phyloP scores from a whole-genome alignment of 2,113 vertebrate species.

The Sinocyclocheilus rhinocerous region DNA sequence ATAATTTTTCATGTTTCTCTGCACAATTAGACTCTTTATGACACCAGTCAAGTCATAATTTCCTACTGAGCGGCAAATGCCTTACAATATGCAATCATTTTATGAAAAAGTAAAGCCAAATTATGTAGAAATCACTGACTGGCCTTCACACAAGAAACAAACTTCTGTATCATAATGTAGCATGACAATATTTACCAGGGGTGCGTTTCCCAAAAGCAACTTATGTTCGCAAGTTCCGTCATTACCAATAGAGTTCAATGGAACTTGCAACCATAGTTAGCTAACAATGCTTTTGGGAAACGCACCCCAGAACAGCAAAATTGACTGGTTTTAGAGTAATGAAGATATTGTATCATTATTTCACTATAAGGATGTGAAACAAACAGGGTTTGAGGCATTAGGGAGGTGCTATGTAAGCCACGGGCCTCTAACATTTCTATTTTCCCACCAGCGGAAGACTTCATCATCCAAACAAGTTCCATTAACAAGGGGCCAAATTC shows the following conservation, averaged over 20 bases:
- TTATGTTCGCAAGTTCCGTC: too few species aligned
- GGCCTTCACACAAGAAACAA: background rate
- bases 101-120: background rate
- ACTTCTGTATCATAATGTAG: background rate
- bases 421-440: conserved; percentile 44
- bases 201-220: too few species aligned
- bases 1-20: background rate
- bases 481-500: conserved; percentile 50
- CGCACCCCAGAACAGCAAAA: background rate
- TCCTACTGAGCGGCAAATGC: background rate
- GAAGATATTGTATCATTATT: conserved; percentile 25
- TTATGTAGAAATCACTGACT: background rate
- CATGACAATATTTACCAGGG: background rate
- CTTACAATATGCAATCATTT: background rate
- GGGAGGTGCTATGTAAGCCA: conserved; percentile 34
- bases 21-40: background rate
- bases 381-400: conserved; percentile 33
- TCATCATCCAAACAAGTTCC: conserved; percentile 52
- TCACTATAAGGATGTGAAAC: conserved; percentile 40
- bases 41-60: background rate
- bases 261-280: too few species aligned
- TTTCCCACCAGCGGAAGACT: conserved; percentile 64
- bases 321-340: background rate
- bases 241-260: too few species aligned
- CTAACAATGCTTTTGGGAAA: too few species aligned